These are phyloP conservation scores for Augochlorella aurata DNA, from an alignment of 2,888 invertebrate species.

Conservation along the genomic window DNA sequence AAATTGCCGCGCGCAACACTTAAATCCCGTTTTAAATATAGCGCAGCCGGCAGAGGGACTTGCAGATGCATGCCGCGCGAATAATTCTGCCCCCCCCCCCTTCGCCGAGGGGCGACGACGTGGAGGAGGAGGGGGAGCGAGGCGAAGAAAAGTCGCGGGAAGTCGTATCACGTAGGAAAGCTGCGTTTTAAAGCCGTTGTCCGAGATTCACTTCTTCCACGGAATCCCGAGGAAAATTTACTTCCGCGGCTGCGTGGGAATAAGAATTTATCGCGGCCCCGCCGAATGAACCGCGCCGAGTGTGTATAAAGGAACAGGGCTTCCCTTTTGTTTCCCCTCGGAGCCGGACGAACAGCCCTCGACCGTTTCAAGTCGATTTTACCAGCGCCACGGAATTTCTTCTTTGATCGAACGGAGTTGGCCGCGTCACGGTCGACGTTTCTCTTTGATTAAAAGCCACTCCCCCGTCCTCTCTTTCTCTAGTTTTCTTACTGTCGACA, in stretches of 20 bases:
- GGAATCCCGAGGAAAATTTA: constrained; percentile 34
- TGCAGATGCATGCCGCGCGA: background rate
- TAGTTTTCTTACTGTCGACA: too few relatives aligned
- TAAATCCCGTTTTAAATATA: constrained; percentile 9
- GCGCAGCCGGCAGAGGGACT: constrained; percentile 5
- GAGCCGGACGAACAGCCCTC: background rate
- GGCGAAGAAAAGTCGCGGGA: background rate
- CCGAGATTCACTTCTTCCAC: constrained; percentile 33
- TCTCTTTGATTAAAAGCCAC: background rate
- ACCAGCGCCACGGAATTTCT: background rate
- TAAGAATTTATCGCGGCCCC: constrained; percentile 31
- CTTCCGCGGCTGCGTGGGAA: constrained; percentile 15
- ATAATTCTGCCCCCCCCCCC: background rate
- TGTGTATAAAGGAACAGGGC: background rate
- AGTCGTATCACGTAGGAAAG: constrained; percentile 38
- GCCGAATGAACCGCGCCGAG: background rate
- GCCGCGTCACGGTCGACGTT: background rate
- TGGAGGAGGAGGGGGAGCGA: background rate
- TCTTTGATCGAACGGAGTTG: background rate
- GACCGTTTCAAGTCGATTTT: constrained; percentile 2
- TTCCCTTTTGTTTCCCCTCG: background rate
- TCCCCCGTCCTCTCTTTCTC: too few relatives aligned
- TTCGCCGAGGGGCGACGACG: background rate
- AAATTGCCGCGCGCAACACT: constrained; percentile 4
- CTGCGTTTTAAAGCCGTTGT: constrained; percentile 33